These are phyloP conservation scores for Genyomyrus donnyi DNA, from an alignment of 2,113 vertebrate species.

Conservation along the genomic window DNA sequence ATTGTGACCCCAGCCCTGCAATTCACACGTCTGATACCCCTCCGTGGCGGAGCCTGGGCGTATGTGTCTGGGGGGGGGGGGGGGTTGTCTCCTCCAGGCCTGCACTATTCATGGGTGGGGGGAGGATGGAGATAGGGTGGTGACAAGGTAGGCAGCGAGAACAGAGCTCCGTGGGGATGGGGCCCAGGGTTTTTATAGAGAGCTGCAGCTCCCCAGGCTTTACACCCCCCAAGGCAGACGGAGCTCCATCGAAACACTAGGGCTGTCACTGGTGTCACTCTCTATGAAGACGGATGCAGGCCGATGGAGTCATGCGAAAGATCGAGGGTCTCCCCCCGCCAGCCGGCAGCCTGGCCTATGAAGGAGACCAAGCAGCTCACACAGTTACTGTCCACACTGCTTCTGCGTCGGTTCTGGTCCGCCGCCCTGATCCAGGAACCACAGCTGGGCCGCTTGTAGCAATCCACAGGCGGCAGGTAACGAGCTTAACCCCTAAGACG, in stretches of 20 bases:
- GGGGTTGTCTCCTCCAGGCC: not conserved
- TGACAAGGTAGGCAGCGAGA: conserved; percentile 3
- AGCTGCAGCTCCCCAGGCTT: not conserved
- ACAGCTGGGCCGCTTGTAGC: not conserved
- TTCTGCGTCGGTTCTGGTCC: not conserved
- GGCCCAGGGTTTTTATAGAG: not conserved
- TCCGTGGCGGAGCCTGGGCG: not conserved
- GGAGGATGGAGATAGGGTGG: not conserved
- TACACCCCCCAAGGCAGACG: not conserved
- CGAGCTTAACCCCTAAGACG: not conserved
- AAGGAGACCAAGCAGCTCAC: not conserved
- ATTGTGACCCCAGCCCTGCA: conserved; percentile 3
- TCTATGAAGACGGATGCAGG: not conserved
- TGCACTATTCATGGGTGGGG: not conserved
- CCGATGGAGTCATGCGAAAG: not conserved
- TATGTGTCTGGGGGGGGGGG: not conserved
- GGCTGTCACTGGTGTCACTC: not conserved
- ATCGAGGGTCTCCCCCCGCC: not conserved
- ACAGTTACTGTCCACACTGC: not conserved
- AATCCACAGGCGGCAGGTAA: not conserved
- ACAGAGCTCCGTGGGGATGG: not conserved
- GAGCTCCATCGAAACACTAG: not conserved
- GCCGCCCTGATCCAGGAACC: not conserved
- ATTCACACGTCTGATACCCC: conserved; percentile 18
- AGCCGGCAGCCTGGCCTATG: not conserved